Evolutionary conservation across 92 coral and sea anemone species (phyloP), one percentile per base, ranked within the genome.

Genomic region (Palythoa grandis): DNA sequence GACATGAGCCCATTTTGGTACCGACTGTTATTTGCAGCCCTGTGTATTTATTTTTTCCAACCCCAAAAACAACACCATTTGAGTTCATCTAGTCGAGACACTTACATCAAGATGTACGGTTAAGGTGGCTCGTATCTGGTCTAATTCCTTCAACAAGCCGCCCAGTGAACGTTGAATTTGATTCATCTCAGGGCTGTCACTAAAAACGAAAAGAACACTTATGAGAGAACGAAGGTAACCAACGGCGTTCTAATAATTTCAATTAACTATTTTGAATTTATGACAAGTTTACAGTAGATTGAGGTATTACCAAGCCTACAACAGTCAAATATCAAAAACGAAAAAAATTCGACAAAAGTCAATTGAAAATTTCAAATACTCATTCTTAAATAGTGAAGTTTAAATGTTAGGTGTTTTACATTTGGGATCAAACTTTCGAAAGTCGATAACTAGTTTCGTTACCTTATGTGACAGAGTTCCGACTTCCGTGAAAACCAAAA

Each of bases 31-130:
- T 0, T 29, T 29, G 0, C 35, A 29, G 35, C 35, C 35, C 35
- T 1, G 35, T 29, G 35, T 29, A 29, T 29, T 29, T 29, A 29
- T 29, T 29, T 29, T 29, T 29, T 29, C 35, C 35, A 29, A 29
- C 35, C 35, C 35, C 1, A 29, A 1, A 29, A 29, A 29, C 35
- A 43, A 43, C 6, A 43, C 50, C 50, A 58, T 13, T 58, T 12
- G 1, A 11, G 74, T 11, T 24, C 43, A 29, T 29, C 7, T 38
- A 16, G 15, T 16, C 17, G 16, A 48, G 63, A 25, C 25, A 92
- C 95, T 83, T 89, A 94, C 98, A 72, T 94, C 98, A 57, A 92
- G 72, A 52, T 92, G 95, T 52, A 94, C 98, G 4, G 98, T 94
- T n/a, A 94, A 80, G 14, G 98, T 94, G 75, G 98, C 91, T 79